Evolutionary conservation across 2,113 vertebrate species (phyloP).

Genomic region (Epinephelus cyanopodus): DNA sequence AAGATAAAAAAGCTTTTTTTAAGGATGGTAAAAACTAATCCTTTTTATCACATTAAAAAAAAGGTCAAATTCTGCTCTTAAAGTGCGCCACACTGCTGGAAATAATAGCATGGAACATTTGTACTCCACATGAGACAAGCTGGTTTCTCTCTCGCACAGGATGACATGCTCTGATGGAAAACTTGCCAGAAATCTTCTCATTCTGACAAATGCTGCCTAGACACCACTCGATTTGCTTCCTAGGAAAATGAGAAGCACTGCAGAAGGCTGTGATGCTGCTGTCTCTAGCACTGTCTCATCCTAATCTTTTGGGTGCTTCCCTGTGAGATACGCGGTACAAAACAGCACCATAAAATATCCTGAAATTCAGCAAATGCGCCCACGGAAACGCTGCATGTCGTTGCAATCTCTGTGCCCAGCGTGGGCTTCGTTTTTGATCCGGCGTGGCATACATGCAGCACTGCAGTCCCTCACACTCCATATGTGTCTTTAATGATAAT

Average conservation of each 20-base stretch:
- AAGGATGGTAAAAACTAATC: background rate
- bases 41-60: background rate
- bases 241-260: slow-evolving; percentile 21
- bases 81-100: slow-evolving; percentile 1
- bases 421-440: slow-evolving; percentile 39
- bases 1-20: background rate
- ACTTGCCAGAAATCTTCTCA: slow-evolving; percentile 47
- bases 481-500: slow-evolving; percentile 78
- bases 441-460: slow-evolving; percentile 28
- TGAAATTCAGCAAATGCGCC: slow-evolving; percentile 10
- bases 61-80: background rate
- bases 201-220: slow-evolving; percentile 58
- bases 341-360: slow-evolving; percentile 3
- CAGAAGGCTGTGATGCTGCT: slow-evolving; percentile 40
- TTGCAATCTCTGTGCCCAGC: background rate
- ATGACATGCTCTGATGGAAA: slow-evolving; percentile 56
- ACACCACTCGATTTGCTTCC: slow-evolving; percentile 32
- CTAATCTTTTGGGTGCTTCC: slow-evolving; percentile 34
- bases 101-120: slow-evolving; percentile 30
- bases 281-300: slow-evolving; percentile 15
- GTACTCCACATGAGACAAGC: slow-evolving; percentile 27
- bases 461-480: slow-evolving; percentile 48
- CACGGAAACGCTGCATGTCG: background rate
- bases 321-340: slow-evolving; percentile 26
- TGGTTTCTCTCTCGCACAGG: slow-evolving; percentile 30